Evolutionary conservation across 1,140 invertebrate species (phyloP), one percentile per base, ranked within the genome.

Genomic region (Scylla paramamosain): DNA sequence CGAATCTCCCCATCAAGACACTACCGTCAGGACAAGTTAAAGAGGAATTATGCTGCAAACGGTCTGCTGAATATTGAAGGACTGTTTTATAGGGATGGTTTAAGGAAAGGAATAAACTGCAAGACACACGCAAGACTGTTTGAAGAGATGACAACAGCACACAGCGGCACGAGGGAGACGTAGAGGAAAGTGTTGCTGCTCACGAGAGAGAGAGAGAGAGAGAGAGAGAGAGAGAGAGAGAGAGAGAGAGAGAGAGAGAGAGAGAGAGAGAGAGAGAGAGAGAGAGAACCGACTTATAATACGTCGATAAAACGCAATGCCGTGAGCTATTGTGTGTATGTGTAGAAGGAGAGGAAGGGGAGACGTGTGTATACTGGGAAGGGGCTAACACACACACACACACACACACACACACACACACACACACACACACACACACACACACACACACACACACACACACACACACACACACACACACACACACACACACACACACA

Each of bases 381-480:
- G 20, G 31, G 87, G 8, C 20, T 4, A 25, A 25, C 59, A 67
- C 7, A 67, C 59, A 39, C 29, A 39, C 29, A 67, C 59, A 67
- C 39, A 87, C 39, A 87, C 39, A 87, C 39, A 87, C 39, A 87
- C 39, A 87, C 39, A 87, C 39, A 87, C 39, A 87, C 39, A 87
- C 39, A 87, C 39, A 87, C 39, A 87, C 39, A 87, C 39, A 87
- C 39, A 87, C 39, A 87, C 39, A 87, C 59, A 67, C 59, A 67
- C 59, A 67, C 59, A 67, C 59, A 67, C 59, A 25, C 45, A 88
- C 45, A 88, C 67, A 77, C 67, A 45, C 31, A 45, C 31, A 77
- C 67, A 77, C n/a, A 88, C 45, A 88, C 45, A 88, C 45, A 88
- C 45, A 31, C 45, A 88, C 45, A 88, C 45, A 88, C 45, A 88